A percentile compares a stretch with the other conserved stretches of the same genome.
These are phyloP conservation scores for Periophthalmus modestus DNA, from an alignment of 2,113 vertebrate genomes.

Conservation along the genomic window DNA sequence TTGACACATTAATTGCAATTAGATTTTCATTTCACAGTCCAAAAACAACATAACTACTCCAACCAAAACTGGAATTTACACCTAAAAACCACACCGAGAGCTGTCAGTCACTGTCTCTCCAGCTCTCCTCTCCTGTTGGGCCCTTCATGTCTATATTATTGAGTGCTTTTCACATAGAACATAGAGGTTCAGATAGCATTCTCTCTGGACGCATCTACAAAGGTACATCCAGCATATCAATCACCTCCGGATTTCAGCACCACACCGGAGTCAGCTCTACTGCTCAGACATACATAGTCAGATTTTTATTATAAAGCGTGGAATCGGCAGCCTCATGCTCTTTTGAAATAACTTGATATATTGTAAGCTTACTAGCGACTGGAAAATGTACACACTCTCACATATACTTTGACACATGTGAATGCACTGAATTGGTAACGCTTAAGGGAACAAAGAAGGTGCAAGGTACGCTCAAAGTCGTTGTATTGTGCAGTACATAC, in stretches of 20 bases:
- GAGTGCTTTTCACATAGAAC: slow-evolving; percentile 28
- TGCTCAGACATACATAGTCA: slow-evolving; percentile 9
- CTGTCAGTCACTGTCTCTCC: slow-evolving; percentile 40
- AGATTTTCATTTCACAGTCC: too few relatives aligned
- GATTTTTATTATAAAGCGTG: slow-evolving; percentile 48
- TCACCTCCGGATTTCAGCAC: slow-evolving; percentile 51
- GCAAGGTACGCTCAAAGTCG: too few relatives aligned
- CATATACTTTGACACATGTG: too few relatives aligned
- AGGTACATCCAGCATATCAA: slow-evolving; percentile 53
- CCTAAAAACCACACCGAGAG: background rate
- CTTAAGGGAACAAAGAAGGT: too few relatives aligned
- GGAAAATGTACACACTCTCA: too few relatives aligned
- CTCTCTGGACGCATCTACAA: slow-evolving; percentile 52
- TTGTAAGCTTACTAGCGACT: too few relatives aligned
- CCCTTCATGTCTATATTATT: slow-evolving; percentile 46
- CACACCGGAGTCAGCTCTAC: slow-evolving; percentile 22
- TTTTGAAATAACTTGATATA: slow-evolving; percentile 49
- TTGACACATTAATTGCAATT: too few relatives aligned
- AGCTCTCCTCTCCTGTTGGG: background rate
- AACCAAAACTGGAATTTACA: background rate
- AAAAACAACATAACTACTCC: background rate
- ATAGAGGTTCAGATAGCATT: slow-evolving; percentile 17
- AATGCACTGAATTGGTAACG: too few relatives aligned
- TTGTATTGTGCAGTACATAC: too few relatives aligned
- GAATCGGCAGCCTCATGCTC: slow-evolving; percentile 39